Evolutionary conservation across 2,888 invertebrate species (phyloP).

Genomic region (Drosophila kambysellisi): DNA sequence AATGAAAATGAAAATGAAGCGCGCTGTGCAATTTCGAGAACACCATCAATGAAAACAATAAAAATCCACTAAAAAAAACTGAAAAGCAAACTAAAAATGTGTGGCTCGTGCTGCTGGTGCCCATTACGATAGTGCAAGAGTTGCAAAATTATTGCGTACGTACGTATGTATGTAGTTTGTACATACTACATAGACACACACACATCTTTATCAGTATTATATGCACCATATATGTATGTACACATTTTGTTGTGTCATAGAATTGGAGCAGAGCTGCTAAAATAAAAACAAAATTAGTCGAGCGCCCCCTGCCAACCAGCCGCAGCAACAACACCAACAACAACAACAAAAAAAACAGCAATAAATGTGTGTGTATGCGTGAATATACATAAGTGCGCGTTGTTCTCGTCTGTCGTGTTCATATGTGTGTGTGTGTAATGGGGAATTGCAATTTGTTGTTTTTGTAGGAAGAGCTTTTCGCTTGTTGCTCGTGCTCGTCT

Average conservation of each 20-base stretch:
- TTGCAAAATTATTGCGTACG: constrained; percentile 41
- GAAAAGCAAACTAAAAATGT: constrained; percentile 18
- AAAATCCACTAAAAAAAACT: constrained; percentile 28
- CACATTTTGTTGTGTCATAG: constrained; percentile 67
- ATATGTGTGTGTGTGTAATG: constrained; percentile 39
- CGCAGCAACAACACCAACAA: constrained; percentile 28
- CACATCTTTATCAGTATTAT: constrained; percentile 3
- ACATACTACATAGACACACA: not conserved
- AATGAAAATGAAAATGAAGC: constrained; percentile 23
- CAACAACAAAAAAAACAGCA: constrained; percentile 10
- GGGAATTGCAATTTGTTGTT: constrained; percentile 78
- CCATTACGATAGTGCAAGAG: constrained; percentile 43
- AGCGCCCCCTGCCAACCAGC: constrained; percentile 50
- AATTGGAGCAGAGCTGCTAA: constrained; percentile 67
- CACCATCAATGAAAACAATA: constrained; percentile 25
- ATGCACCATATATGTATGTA: constrained; percentile 20
- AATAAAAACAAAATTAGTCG: constrained; percentile 59
- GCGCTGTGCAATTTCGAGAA: constrained; percentile 38
- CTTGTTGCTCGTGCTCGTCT: constrained; percentile 73
- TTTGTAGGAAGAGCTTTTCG: constrained; percentile 71
- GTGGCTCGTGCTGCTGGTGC: constrained; percentile 25
- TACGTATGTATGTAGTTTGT: constrained; percentile 6
- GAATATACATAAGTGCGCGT: constrained; percentile 39
- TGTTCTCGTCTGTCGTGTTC: constrained; percentile 45
- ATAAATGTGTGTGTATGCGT: constrained; percentile 34